Percentiles rank a stretch among this genome's conserved stretches.
phyloP scores from a whole-genome alignment of 2,888 invertebrate genomes.

The Pseudococcus longispinus region DNA sequence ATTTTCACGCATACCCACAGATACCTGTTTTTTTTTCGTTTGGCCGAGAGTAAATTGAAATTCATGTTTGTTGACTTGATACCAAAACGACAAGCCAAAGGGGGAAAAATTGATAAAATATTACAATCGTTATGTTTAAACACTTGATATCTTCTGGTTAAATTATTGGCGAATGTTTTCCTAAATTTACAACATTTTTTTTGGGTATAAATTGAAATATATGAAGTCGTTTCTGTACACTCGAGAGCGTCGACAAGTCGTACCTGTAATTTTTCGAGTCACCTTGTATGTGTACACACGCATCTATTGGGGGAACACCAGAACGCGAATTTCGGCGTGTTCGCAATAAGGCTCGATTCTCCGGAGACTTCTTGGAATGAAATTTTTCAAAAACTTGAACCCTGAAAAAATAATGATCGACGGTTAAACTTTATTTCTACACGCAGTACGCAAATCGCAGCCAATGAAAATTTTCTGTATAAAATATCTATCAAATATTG shows the following conservation, averaged over 20 bases:
- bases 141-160: not conserved
- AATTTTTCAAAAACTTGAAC: constrained; percentile 19
- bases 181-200: not conserved
- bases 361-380: not conserved
- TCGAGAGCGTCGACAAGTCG: not conserved
- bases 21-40: not conserved
- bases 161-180: not conserved
- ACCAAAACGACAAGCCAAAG: not conserved
- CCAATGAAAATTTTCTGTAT: not conserved
- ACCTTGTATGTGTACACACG: not conserved
- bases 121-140: not conserved
- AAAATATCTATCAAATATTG: not conserved
- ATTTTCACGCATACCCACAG: not conserved
- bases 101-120: not conserved
- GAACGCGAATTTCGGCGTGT: not conserved
- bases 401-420: not conserved
- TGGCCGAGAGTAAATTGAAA: not conserved
- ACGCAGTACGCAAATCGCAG: not conserved
- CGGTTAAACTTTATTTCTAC: not conserved
- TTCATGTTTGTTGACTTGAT: not conserved
- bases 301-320: not conserved
- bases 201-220: not conserved
- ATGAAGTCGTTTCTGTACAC: not conserved
- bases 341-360: not conserved
- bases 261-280: not conserved